Conservation (phyloP, 1,140 invertebrate species). For the Neodiprion fabricii region DNA sequence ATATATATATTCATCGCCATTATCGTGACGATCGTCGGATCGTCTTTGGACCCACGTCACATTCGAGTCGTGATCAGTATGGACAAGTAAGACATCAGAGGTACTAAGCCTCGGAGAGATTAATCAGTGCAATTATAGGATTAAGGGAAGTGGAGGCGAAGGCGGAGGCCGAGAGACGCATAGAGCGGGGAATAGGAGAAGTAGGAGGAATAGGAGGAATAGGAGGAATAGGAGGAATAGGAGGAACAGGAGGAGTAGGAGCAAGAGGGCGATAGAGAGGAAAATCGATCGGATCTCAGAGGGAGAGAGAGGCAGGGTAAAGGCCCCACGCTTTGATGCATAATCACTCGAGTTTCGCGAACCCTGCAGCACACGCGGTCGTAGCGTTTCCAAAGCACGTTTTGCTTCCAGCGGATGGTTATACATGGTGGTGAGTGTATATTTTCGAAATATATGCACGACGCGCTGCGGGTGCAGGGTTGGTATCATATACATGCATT, state of each 20-base stretch:
- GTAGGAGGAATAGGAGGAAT: background rate
- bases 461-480: background rate
- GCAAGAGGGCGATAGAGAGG: background rate
- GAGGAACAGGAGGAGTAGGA: background rate
- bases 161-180: background rate
- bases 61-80: background rate
- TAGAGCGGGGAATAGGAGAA: background rate
- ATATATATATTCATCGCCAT: too few species aligned
- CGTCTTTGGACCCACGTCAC: background rate
- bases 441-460: background rate
- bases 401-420: background rate
- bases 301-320: background rate
- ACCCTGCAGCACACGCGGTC: background rate
- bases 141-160: background rate
- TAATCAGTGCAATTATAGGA: constrained; percentile 2
- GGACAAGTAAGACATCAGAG: background rate
- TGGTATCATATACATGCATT: too few species aligned
- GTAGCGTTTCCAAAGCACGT: background rate
- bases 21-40: background rate
- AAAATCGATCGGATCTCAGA: background rate
- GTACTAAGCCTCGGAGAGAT: background rate
- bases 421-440: background rate
- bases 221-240: background rate
- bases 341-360: background rate
- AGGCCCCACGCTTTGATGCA: background rate